A percentile compares a stretch with the other conserved stretches of the same genome.
Evolutionary conservation across 2,888 invertebrate genomes (phyloP).

Genomic region (Leistus spinibarbis): DNA sequence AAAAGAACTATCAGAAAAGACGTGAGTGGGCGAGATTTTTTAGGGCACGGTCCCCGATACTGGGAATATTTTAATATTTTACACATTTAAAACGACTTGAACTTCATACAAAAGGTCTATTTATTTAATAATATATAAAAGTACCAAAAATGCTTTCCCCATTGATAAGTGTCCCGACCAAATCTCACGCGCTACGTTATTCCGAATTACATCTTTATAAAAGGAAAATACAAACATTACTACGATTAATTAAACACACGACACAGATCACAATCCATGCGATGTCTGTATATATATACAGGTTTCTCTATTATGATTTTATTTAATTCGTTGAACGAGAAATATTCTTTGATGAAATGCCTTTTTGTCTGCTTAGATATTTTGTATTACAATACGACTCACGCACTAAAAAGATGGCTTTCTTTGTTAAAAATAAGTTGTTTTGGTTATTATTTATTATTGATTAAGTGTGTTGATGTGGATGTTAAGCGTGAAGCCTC

Average conservation of each 20-base stretch:
- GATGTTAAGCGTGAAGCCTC: constrained; percentile 44
- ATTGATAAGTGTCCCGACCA: not conserved
- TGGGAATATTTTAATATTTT: constrained; percentile 39
- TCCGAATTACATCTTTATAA: not conserved
- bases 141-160: constrained; percentile 39
- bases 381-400: constrained; percentile 51
- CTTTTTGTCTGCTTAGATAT: constrained; percentile 57
- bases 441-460: constrained; percentile 51
- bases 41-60: constrained; percentile 5
- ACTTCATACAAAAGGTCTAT: constrained; percentile 18
- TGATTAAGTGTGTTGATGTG: constrained; percentile 44
- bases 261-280: constrained; percentile 35
- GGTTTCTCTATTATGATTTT: not conserved
- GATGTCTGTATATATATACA: not conserved
- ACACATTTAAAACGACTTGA: constrained; percentile 34
- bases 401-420: constrained; percentile 57
- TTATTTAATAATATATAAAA: constrained; percentile 37
- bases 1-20: constrained; percentile 8
- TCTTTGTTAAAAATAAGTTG: constrained; percentile 52
- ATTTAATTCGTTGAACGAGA: constrained; percentile 27
- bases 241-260: constrained; percentile 20
- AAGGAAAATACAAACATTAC: constrained; percentile 20
- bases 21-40: not conserved
- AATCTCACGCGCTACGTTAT: not conserved
- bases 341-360: constrained; percentile 53